Evolutionary conservation across 1,140 invertebrate species (phyloP).

Genomic region (Metaphire vulgaris): DNA sequence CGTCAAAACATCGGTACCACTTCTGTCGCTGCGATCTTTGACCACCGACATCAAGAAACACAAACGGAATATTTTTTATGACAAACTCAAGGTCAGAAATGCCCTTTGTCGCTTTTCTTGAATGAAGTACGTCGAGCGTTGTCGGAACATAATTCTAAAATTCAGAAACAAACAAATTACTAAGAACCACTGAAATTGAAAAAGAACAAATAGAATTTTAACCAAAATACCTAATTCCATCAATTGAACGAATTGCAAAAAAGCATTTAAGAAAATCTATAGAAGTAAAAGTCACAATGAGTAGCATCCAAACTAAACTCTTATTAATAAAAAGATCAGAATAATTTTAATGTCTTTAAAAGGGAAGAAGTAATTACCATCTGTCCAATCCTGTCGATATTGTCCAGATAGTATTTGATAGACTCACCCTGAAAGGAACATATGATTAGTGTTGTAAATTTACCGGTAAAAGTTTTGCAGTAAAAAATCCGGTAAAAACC

Average conservation of each 20-base stretch:
- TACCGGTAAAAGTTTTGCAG: too few species aligned
- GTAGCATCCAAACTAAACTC: neutral
- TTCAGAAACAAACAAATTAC: conserved; percentile 1
- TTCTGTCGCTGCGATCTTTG: conserved; percentile 94
- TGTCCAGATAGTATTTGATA: conserved; percentile 86
- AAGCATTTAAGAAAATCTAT: neutral
- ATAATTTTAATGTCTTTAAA: too few species aligned
- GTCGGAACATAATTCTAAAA: conserved; percentile 75
- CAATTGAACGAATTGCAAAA: neutral
- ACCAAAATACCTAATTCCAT: neutral
- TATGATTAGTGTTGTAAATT: too few species aligned
- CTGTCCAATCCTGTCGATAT: conserved; percentile 76
- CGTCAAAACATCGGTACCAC: conserved; percentile 58
- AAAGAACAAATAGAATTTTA: neutral
- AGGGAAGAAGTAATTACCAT: too few species aligned
- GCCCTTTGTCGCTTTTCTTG: conserved; percentile 92
- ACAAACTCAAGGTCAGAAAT: conserved; percentile 89
- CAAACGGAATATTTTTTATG: conserved; percentile 87
- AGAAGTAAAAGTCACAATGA: neutral
- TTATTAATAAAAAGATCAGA: neutral
- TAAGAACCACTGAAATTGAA: neutral
- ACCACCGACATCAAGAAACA: conserved; percentile 93
- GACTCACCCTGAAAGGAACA: conserved; percentile 83
- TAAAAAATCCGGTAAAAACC: too few species aligned
- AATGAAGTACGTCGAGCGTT: conserved; percentile 87